These are phyloP conservation scores for Potamilus streckersoni DNA, from an alignment of 1,140 invertebrate genomes.

Conservation along the genomic window DNA sequence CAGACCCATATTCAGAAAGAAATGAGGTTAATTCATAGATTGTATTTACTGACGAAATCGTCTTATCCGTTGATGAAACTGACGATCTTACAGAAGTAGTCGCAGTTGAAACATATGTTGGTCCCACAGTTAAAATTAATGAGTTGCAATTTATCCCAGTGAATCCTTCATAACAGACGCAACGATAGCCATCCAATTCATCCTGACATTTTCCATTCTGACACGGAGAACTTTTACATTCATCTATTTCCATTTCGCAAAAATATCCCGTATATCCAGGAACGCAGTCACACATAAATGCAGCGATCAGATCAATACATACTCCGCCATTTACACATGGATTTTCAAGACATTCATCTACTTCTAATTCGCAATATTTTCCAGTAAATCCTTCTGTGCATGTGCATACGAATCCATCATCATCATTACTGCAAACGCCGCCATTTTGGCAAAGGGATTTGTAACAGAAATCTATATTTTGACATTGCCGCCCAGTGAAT, in stretches of 20 bases:
- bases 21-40: no score
- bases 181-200: slow-evolving; percentile 15
- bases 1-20: no score
- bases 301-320: slow-evolving; percentile 17
- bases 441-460: slow-evolving; percentile 19
- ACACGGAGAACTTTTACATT: slow-evolving; percentile 26
- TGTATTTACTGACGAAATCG: no score
- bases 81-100: no score
- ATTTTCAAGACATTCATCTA: slow-evolving; percentile 21
- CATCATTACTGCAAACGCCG: slow-evolving; percentile 18
- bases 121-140: no score
- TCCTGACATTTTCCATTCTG: slow-evolving; percentile 20
- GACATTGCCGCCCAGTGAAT: slow-evolving; percentile 1
- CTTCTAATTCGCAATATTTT: slow-evolving; percentile 9
- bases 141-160: slow-evolving; percentile 2
- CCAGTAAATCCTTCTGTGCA: slow-evolving; percentile 19
- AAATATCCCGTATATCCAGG: slow-evolving; percentile 13
- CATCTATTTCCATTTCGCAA: slow-evolving; percentile 24
- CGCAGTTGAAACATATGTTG: no score
- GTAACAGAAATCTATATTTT: slow-evolving; percentile 10
- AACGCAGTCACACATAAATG: slow-evolving; percentile 18
- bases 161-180: slow-evolving; percentile 15
- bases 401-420: slow-evolving; percentile 17
- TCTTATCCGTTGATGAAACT: no score
- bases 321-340: slow-evolving; percentile 23